A percentile compares a stretch with the other conserved stretches of the same genome.
These are phyloP conservation scores for Sardinella longiceps DNA, from an alignment of 2,797 vertebrate species.

Conservation along the genomic window DNA sequence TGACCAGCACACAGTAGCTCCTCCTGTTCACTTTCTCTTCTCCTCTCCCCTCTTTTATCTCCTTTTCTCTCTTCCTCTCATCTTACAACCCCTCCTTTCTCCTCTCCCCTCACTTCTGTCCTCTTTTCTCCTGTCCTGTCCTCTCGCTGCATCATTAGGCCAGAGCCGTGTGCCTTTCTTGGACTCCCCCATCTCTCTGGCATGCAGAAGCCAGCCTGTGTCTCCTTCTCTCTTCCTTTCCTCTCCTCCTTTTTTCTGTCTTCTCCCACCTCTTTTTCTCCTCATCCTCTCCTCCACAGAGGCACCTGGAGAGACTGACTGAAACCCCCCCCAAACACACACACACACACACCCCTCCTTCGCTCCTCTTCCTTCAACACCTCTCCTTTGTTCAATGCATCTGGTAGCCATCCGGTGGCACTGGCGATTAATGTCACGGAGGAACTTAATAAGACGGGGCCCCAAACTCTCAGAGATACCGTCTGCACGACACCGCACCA, in stretches of 20 bases:
- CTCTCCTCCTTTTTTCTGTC: neutral
- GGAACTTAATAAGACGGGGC: conserved; percentile 76
- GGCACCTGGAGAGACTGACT: conserved; percentile 67
- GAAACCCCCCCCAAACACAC: conserved; percentile 42
- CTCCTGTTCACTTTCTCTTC: conserved; percentile 70
- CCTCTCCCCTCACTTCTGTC: neutral
- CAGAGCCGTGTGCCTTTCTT: neutral
- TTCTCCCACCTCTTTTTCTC: neutral
- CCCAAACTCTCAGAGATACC: conserved; percentile 28
- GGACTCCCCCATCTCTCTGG: neutral
- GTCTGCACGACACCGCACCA: no score
- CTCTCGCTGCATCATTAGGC: neutral
- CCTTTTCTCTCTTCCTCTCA: neutral
- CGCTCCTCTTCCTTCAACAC: neutral
- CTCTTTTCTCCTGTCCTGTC: neutral
- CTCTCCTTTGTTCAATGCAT: conserved; percentile 71
- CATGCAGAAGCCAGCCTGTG: neutral
- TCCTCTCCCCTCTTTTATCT: conserved; percentile 63
- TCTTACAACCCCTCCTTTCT: neutral
- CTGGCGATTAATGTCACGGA: conserved; percentile 76
- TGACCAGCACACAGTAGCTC: conserved; percentile 71
- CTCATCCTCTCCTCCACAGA: conserved; percentile 58
- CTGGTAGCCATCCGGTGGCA: conserved; percentile 78
- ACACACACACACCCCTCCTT: neutral
- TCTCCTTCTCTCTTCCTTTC: neutral